Evolutionary conservation across 2,797 vertebrate genomes (phyloP).

Genomic region (Buphagus erythrorhynchus): DNA sequence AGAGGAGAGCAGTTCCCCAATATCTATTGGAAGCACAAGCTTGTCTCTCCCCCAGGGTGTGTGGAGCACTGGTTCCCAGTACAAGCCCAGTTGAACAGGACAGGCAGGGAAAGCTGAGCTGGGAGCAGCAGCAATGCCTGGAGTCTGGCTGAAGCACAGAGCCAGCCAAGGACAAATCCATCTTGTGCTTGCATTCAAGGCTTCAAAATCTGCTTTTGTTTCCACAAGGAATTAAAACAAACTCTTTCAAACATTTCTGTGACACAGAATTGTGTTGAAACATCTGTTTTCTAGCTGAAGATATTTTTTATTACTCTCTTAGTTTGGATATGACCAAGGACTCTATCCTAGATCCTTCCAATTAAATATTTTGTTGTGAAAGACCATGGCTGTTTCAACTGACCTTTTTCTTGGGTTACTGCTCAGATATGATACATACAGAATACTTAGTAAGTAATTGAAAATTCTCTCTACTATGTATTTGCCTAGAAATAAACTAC

Average conservation of each 20-base stretch:
- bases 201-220: constrained; percentile 4
- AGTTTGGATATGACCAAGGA: not conserved
- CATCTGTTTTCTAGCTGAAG: constrained; percentile 10
- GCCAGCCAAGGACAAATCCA: not conserved
- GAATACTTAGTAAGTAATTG: not conserved
- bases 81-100: not conserved
- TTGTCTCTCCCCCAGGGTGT: fast-evolving
- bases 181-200: not conserved
- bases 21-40: not conserved
- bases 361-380: not conserved
- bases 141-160: not conserved
- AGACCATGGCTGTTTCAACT: not conserved
- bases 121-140: not conserved
- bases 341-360: not conserved
- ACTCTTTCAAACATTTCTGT: not conserved
- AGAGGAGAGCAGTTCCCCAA: not conserved
- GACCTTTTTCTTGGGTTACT: not conserved
- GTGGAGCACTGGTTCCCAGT: not conserved
- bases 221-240: constrained; percentile 20
- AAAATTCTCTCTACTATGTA: not conserved
- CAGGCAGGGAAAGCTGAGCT: not conserved
- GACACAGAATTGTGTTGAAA: not conserved
- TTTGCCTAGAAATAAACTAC: not conserved
- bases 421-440: not conserved
- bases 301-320: not conserved